Conservation (phyloP, 2,888 invertebrate genomes). For the Mesoligia furuncula region DNA sequence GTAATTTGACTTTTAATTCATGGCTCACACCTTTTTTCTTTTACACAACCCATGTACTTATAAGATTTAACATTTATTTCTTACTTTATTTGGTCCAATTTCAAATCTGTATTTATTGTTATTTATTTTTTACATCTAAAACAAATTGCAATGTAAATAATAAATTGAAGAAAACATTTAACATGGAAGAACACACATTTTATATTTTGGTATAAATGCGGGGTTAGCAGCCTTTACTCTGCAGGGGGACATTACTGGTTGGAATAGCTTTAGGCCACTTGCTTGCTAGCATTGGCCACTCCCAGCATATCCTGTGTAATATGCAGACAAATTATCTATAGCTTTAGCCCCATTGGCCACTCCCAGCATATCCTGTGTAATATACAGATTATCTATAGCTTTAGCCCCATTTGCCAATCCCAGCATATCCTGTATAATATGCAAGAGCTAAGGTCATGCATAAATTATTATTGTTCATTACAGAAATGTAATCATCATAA, state of each 20-base stretch:
- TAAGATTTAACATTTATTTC: background rate
- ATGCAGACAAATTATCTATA: background rate
- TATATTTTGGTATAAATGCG: background rate
- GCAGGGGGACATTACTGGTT: background rate
- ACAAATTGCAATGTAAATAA: background rate
- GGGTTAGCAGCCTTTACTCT: too few relatives aligned
- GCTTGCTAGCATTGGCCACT: too few relatives aligned
- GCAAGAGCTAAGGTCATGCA: too few relatives aligned
- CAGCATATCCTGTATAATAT: background rate
- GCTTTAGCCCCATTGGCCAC: background rate
- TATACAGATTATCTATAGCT: too few relatives aligned
- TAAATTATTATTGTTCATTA: background rate
- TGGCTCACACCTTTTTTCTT: background rate
- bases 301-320: too few relatives aligned
- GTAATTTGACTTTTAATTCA: too few relatives aligned
- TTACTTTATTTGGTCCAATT: background rate
- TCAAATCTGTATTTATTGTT: background rate
- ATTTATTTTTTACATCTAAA: background rate
- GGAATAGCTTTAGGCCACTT: background rate
- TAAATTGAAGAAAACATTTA: too few relatives aligned
- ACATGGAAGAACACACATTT: background rate
- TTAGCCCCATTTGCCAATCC: background rate
- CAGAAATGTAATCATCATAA: constrained; percentile 1
- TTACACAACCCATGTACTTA: background rate
- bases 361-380: background rate